Percentiles rank a stretch among this genome's conserved stretches.
phyloP scores from a whole-genome alignment of 2,113 vertebrate genomes.

The Okapia johnstoni region DNA sequence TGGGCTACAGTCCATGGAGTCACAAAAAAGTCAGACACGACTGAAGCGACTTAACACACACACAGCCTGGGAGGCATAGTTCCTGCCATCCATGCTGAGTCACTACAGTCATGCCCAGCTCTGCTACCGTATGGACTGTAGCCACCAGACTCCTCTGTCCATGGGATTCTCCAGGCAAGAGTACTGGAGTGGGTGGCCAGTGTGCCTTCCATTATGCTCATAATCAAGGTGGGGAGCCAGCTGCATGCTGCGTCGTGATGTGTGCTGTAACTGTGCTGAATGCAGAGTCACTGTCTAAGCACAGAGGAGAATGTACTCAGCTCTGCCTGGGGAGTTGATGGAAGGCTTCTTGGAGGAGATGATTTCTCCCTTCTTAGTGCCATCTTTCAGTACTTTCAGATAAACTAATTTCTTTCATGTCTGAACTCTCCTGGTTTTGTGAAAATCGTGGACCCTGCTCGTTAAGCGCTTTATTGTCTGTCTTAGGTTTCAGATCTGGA shows the following conservation, averaged over 20 bases:
- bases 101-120: not conserved
- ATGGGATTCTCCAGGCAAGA: not conserved
- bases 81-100: not conserved
- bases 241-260: not conserved
- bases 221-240: not conserved
- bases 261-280: not conserved
- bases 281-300: too few relatives aligned
- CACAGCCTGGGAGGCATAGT: not conserved
- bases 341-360: not conserved
- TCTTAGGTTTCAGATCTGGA: slow-evolving; percentile 79
- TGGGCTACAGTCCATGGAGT: not conserved
- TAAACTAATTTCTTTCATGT: not conserved
- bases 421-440: not conserved
- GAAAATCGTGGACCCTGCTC: not conserved
- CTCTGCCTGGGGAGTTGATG: accelerated
- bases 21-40: not conserved
- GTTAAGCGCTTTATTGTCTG: not conserved
- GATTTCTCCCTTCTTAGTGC: not conserved
- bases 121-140: not conserved
- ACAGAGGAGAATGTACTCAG: not conserved
- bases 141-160: not conserved
- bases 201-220: not conserved
- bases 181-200: not conserved
- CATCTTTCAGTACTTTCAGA: not conserved
- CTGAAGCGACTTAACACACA: not conserved